phyloP scores from a whole-genome alignment of 2,797 vertebrate species.

The Esox lucius region DNA sequence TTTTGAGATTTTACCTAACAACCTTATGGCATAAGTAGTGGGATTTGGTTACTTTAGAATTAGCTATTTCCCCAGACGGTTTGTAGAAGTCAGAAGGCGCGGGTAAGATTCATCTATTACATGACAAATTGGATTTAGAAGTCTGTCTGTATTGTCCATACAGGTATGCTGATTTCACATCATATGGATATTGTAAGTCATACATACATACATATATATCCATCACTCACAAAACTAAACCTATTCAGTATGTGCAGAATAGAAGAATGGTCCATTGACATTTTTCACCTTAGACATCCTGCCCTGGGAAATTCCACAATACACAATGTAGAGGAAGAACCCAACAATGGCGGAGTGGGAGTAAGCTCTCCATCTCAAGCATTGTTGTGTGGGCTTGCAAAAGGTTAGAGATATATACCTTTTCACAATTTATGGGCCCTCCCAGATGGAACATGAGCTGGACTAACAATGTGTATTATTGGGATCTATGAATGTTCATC shows the following conservation, averaged over 20 bases:
- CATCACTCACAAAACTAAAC: no score
- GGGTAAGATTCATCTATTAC: background rate
- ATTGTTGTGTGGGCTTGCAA: slow-evolving; percentile 11
- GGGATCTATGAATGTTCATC: slow-evolving; percentile 32
- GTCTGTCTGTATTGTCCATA: background rate
- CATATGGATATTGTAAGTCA: slow-evolving; percentile 9
- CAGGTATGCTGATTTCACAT: no score
- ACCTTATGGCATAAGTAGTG: no score
- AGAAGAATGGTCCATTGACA: background rate
- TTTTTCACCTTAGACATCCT: slow-evolving; percentile 6
- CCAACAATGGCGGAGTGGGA: slow-evolving; percentile 11
- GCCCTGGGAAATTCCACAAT: slow-evolving; percentile 6
- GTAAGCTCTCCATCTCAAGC: slow-evolving; percentile 26
- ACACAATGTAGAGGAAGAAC: slow-evolving; percentile 7
- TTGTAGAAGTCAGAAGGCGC: slow-evolving; percentile 2
- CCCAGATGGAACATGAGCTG: background rate
- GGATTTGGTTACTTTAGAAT: background rate
- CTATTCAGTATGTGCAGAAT: background rate
- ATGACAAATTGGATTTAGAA: background rate
- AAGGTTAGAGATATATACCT: background rate
- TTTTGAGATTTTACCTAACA: no score
- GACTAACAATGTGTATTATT: background rate
- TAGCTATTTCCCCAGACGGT: background rate
- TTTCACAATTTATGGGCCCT: background rate
- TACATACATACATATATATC: no score